Conservation (phyloP, 2,797 vertebrate genomes). For the Acanthopagrus latus region DNA sequence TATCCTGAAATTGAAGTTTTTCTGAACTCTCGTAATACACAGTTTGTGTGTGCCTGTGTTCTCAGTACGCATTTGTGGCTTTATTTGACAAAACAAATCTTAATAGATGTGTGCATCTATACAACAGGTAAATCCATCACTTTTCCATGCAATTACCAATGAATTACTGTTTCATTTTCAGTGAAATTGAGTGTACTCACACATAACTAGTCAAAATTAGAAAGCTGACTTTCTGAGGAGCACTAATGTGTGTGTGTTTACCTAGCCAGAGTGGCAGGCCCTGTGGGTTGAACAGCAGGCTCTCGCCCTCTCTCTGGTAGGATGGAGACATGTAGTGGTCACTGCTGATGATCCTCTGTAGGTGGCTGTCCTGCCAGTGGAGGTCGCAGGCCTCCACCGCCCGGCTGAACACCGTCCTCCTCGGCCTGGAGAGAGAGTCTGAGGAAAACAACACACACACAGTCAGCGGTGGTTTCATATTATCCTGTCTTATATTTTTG, state of each 20-base stretch:
- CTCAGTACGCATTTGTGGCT: not conserved
- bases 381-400: slow-evolving; percentile 97
- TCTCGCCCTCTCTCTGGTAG: slow-evolving; percentile 95
- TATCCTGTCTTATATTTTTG: not conserved
- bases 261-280: slow-evolving; percentile 97
- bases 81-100: not conserved
- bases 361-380: slow-evolving; percentile 99
- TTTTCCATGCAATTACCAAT: not conserved
- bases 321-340: slow-evolving; percentile 95
- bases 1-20: slow-evolving; percentile 17
- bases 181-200: not conserved
- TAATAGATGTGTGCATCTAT: not conserved
- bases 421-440: slow-evolving; percentile 94
- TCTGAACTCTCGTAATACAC: not conserved
- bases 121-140: not conserved
- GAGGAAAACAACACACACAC: slow-evolving; percentile 11
- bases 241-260: slow-evolving; percentile 64
- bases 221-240: not conserved
- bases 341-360: slow-evolving; percentile 98
- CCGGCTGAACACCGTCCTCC: slow-evolving; percentile 95
- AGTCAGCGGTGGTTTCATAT: not conserved
- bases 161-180: not conserved
- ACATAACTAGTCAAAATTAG: not conserved
- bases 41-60: not conserved
- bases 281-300: slow-evolving; percentile 95